Conservation (phyloP, 1,140 invertebrate species). For the Maconellicoccus hirsutus region DNA sequence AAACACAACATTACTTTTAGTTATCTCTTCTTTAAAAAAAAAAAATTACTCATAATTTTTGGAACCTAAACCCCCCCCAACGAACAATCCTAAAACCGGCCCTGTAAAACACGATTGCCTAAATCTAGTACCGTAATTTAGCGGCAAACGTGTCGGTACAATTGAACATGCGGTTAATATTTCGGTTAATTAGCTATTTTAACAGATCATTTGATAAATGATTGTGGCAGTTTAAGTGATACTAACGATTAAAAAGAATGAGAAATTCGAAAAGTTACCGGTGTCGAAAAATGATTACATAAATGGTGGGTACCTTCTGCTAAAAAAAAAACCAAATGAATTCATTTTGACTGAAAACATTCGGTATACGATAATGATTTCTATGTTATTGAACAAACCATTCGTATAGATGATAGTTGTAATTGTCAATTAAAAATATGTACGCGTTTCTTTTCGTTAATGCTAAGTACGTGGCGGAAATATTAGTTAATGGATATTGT, state of each 20-base stretch:
- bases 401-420: too few species aligned
- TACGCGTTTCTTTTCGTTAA: neutral
- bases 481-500: neutral
- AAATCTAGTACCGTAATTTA: conserved; percentile 10
- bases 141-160: neutral
- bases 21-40: too few species aligned
- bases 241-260: neutral
- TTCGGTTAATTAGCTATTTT: neutral
- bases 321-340: neutral
- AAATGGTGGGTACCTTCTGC: neutral
- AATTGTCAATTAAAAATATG: neutral
- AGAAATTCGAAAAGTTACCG: too few species aligned
- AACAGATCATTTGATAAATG: neutral
- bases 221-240: neutral
- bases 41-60: too few species aligned
- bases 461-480: neutral
- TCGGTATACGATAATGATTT: too few species aligned
- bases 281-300: too few species aligned
- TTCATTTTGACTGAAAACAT: too few species aligned
- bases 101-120: neutral
- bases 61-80: too few species aligned
- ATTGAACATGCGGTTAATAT: neutral
- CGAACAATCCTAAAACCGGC: too few species aligned
- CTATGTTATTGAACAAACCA: too few species aligned
- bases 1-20: too few species aligned